phyloP scores from a whole-genome alignment of 2,888 invertebrate species.

The Thyatira batis region DNA sequence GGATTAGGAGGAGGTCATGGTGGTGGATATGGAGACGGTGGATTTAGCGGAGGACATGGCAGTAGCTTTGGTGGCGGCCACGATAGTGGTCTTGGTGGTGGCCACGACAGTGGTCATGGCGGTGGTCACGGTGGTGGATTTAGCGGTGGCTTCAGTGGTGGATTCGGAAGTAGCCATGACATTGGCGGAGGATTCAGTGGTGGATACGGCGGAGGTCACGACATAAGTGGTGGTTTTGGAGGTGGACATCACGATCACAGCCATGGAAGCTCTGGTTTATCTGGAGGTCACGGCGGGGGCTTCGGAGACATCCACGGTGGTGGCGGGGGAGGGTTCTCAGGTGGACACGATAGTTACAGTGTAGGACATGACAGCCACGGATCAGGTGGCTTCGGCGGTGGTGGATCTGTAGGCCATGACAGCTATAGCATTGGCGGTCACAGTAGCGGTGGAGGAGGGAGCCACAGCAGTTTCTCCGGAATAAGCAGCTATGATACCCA shows the following conservation, averaged over 20 bases:
- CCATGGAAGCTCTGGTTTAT: conserved; percentile 15
- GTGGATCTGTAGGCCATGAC: conserved; percentile 25
- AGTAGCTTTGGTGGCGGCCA: conserved; percentile 11
- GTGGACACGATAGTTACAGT: conserved; percentile 9
- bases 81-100: conserved; percentile 20
- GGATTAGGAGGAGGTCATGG: conserved; percentile 11
- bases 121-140: conserved; percentile 38
- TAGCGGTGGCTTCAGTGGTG: conserved; percentile 29
- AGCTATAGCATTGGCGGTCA: conserved; percentile 25
- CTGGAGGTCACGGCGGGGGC: conserved; percentile 31
- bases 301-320: conserved; percentile 22
- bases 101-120: conserved; percentile 27
- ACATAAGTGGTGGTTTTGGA: conserved; percentile 21
- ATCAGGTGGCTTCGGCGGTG: conserved; percentile 20
- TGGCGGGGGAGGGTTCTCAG: conserved; percentile 18
- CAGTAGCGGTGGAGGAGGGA: conserved; percentile 22
- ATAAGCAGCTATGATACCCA: conserved; percentile 23
- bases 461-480: conserved; percentile 18
- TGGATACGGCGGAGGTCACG: conserved; percentile 20
- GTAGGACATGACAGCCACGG: conserved; percentile 22
- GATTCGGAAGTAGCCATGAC: conserved; percentile 21
- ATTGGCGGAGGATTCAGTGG: conserved; percentile 21
- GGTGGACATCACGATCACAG: conserved; percentile 28
- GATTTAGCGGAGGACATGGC: conserved; percentile 17
- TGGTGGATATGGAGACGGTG: conserved; percentile 15